Conservation (phyloP, 2,797 vertebrate genomes). For the Salmo trutta region DNA sequence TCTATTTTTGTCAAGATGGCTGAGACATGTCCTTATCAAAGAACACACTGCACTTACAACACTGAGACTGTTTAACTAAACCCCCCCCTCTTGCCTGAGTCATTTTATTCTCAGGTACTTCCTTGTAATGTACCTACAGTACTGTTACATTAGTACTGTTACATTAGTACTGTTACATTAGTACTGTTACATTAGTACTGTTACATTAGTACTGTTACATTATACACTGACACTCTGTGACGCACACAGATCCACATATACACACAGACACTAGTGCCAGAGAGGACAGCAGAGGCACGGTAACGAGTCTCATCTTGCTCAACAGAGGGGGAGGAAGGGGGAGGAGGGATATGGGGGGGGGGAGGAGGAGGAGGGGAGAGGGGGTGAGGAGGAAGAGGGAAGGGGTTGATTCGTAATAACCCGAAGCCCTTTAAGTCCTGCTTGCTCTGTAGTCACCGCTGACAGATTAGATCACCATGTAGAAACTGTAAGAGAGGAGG, state of each 20-base stretch:
- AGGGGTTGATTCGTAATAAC: conserved; percentile 58
- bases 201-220: neutral
- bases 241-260: neutral
- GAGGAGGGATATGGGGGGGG: neutral
- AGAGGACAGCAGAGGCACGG: conserved; percentile 35
- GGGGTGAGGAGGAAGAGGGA: neutral
- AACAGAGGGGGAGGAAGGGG: conserved; percentile 3
- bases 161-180: no score
- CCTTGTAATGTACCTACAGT: neutral
- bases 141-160: neutral
- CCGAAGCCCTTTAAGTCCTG: conserved; percentile 48
- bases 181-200: no score
- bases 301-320: conserved; percentile 67
- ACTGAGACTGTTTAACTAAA: no score
- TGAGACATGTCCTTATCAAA: no score
- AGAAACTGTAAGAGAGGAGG: conserved; percentile 6
- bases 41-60: neutral
- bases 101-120: no score
- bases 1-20: neutral
- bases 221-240: neutral
- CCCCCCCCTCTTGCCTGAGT: no score
- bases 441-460: conserved; percentile 56
- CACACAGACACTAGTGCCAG: conserved; percentile 27
- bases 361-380: no score
- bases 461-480: conserved; percentile 68